phyloP scores from a whole-genome alignment of 2,888 invertebrate species.

The Tolmerus cingulatus region DNA sequence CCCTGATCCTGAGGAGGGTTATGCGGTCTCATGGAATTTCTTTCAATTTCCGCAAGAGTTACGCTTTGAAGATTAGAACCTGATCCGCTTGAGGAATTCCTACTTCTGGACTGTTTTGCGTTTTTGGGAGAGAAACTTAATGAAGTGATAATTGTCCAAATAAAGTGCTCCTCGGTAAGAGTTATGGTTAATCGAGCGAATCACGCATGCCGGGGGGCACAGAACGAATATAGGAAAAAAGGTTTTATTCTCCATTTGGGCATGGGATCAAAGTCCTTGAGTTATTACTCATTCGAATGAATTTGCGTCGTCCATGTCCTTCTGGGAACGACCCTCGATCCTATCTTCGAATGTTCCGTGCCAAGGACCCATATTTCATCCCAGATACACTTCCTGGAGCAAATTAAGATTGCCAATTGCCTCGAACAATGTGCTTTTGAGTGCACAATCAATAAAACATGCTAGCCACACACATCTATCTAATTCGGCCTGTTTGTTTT shows the following conservation, averaged over 20 bases:
- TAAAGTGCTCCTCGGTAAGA: neutral
- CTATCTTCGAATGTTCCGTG: neutral
- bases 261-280: neutral
- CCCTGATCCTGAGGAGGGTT: neutral
- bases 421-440: neutral
- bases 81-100: neutral
- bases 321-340: neutral
- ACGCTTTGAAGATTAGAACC: neutral
- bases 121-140: neutral
- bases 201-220: neutral
- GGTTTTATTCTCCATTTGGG: neutral
- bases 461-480: neutral
- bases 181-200: neutral
- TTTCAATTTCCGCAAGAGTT: neutral
- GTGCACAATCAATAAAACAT: constrained; percentile 19
- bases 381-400: neutral
- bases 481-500: neutral
- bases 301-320: neutral
- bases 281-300: neutral
- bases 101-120: neutral
- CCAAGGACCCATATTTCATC: neutral
- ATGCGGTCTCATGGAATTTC: neutral
- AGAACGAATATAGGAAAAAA: neutral
- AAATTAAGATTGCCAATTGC: neutral
- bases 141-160: neutral